Base-by-base conservation (phyloP, 2,113 vertebrate genomes). In the Rhinogobius similis region DNA sequence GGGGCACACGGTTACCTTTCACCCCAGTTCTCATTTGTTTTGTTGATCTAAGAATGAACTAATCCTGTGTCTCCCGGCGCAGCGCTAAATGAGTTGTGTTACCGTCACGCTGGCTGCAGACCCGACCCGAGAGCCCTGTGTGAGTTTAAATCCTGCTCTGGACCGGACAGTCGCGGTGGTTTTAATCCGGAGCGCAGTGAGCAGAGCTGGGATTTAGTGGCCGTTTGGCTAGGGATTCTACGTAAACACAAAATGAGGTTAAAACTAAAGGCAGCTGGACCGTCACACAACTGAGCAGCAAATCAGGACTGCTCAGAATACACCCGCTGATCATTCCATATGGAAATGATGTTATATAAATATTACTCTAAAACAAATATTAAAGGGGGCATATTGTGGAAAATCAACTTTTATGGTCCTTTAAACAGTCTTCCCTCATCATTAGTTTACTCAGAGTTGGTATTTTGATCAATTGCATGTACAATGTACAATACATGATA, bases 161-260 rank as follows among this genome's bases (percentile, higher is more conserved):
- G 79, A 68, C 7, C 1, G 10, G n/a, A 4, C 76, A 48, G 64
- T 69, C 2, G 24, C 36, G 68, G 62, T 32, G 2, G 52, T 11
- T 78, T 78, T 81, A 82, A 82, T 86, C 83, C 72, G 46, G 39
- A 65, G 71, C 68, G 76, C n/a, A 5, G 70, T 29, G 41, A 43
- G 68, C 52, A 53, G 74, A 53, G 10, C 39, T 36, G 80, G 80
- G 83, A 82, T 82, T 86, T 82, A 64, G 75, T 43, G 69, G 73
- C 53, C 10, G 67, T 70, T 76, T 82, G 77, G 77, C 75, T 78
- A 71, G 52, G 46, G 64, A 65, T 78, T 75, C 52, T 74, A 65
- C 72, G 68, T 68, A 70, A 75, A 73, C 79, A 82, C 74, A 82
- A 61, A 66, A 68, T 68, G 72, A 85, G 77, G 69, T 80, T 77